A percentile compares a stretch with the other conserved stretches of the same genome.
Conservation (phyloP, 2,797 vertebrate species). For the Bradypus variegatus region DNA sequence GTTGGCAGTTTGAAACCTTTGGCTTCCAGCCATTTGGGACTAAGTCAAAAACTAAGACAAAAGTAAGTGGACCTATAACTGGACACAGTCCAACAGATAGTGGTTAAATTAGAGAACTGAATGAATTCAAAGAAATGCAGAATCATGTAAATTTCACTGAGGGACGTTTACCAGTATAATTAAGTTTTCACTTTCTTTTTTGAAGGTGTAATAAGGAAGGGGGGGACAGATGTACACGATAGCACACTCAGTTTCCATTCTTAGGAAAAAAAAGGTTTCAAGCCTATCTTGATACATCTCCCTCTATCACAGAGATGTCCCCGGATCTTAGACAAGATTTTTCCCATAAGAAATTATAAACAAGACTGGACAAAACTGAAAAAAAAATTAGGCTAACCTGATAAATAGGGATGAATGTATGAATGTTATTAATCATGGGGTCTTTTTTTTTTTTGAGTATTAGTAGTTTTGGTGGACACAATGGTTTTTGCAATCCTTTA, state of each 20-base stretch:
- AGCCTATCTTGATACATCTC: background rate
- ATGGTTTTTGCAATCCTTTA: background rate
- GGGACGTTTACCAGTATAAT: background rate
- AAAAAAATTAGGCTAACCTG: background rate
- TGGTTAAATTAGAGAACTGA: background rate
- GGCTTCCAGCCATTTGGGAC: background rate
- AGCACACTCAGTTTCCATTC: background rate
- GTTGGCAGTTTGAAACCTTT: background rate
- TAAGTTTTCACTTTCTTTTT: background rate
- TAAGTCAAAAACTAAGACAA: background rate
- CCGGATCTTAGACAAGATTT: background rate
- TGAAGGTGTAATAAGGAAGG: background rate
- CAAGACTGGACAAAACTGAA: background rate
- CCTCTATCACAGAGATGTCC: background rate
- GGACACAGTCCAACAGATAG: background rate
- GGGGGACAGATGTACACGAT: background rate
- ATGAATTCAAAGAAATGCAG: background rate
- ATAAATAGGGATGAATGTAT: background rate
- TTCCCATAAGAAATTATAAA: background rate
- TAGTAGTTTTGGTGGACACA: background rate
- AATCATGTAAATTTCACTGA: rapidly evolving
- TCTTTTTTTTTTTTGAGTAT: background rate
- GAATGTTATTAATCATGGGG: background rate
- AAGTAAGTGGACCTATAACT: background rate
- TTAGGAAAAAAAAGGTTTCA: background rate